Conservation (phyloP, 1,140 invertebrate genomes). For the Drosophila busckii region DNA sequence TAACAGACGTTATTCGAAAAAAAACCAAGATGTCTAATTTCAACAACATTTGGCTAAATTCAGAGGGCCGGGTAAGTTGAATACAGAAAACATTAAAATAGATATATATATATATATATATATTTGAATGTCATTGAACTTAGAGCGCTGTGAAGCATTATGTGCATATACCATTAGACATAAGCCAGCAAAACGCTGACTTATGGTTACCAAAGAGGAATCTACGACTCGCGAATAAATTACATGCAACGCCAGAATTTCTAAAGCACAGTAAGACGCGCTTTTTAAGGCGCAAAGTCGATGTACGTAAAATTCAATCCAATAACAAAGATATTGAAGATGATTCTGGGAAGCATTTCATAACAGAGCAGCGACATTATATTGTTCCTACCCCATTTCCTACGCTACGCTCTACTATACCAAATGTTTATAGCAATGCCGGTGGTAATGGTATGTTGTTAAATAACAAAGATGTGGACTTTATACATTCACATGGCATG, state of each 20-base stretch:
- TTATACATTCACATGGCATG: constrained; percentile 55
- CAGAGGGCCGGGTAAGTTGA: no score
- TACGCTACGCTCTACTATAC: constrained; percentile 65
- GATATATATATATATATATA: no score
- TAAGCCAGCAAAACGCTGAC: no score
- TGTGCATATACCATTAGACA: no score
- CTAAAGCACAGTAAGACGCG: constrained; percentile 50
- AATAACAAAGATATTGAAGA: constrained; percentile 78
- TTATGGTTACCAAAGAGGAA: no score
- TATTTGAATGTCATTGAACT: no score
- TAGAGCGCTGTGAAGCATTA: no score
- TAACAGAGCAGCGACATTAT: constrained; percentile 50
- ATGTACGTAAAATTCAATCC: constrained; percentile 76
- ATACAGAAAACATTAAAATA: no score
- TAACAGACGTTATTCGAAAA: constrained; percentile 84
- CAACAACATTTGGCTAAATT: no score
- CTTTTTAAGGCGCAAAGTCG: constrained; percentile 71
- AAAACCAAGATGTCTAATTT: constrained; percentile 82
- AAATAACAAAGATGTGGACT: constrained; percentile 71
- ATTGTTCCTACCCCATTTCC: constrained; percentile 72
- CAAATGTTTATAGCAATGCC: constrained; percentile 77
- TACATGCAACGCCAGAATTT: no score
- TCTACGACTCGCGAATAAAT: no score
- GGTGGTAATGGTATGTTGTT: constrained; percentile 74
- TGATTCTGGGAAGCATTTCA: constrained; percentile 77